Percentiles rank a stretch among this genome's conserved stretches.
Evolutionary conservation across 2,888 invertebrate species (phyloP).

Genomic region (Nowickia ferox): DNA sequence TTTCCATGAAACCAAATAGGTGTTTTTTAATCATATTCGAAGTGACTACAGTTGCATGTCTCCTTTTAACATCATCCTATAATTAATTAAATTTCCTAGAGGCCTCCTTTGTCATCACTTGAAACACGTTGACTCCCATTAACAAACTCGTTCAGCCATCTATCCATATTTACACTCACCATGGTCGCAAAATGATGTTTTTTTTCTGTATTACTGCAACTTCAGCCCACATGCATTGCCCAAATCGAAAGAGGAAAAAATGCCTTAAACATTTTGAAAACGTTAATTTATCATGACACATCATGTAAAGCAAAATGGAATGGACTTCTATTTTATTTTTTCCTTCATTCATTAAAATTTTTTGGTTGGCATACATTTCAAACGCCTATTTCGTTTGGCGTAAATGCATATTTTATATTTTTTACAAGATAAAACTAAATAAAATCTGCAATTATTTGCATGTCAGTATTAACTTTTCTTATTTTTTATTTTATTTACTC

Average conservation of each 20-base stretch:
- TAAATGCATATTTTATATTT: conserved; percentile 13
- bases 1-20: neutral
- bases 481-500: conserved; percentile 46
- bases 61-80: neutral
- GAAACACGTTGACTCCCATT: neutral
- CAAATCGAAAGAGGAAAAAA: conserved; percentile 29
- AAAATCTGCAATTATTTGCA: conserved; percentile 38
- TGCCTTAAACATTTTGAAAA: conserved; percentile 30
- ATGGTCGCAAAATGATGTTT: conserved; percentile 26
- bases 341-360: conserved; percentile 29
- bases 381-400: conserved; percentile 50
- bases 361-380: conserved; percentile 57
- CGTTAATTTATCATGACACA: conserved; percentile 58
- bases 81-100: conserved; percentile 5
- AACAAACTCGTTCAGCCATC: neutral
- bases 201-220: conserved; percentile 7
- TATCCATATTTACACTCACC: neutral
- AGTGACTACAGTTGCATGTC: neutral
- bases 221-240: conserved; percentile 22
- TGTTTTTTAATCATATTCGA: neutral
- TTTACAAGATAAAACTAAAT: neutral
- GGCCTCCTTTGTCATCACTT: conserved; percentile 21
- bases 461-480: conserved; percentile 9
- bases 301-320: conserved; percentile 55
- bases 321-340: conserved; percentile 47